Evolutionary conservation across 2,797 vertebrate species (phyloP).

Genomic region (Gallinago nigripennis): DNA sequence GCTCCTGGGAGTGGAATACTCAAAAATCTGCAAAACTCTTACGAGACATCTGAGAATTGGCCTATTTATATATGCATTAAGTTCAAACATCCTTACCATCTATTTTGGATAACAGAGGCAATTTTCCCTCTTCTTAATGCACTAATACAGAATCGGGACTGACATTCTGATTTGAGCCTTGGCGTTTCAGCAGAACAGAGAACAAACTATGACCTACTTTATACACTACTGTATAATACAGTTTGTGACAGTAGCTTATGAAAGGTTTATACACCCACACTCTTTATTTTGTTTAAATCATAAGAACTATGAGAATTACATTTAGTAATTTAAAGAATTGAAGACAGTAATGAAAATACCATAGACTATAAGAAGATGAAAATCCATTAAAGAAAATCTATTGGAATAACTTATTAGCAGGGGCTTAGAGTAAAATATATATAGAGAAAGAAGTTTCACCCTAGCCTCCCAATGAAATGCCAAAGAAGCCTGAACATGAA

Average conservation of each 20-base stretch:
- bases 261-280: conserved; percentile 1
- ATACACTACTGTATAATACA: background rate
- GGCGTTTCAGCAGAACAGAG: background rate
- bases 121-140: background rate
- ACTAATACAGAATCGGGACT: background rate
- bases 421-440: conserved; percentile 43
- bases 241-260: background rate
- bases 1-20: background rate
- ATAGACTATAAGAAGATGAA: conserved; percentile 7
- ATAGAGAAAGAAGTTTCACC: conserved; percentile 55
- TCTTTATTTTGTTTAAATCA: background rate
- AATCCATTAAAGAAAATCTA: conserved; percentile 45
- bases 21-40: background rate
- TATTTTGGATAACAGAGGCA: background rate
- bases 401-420: conserved; percentile 50
- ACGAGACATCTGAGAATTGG: background rate
- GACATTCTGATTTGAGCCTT: background rate
- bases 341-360: conserved; percentile 15
- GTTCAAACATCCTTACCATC: background rate
- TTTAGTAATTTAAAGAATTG: conserved; percentile 3
- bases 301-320: background rate
- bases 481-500: conserved; percentile 63
- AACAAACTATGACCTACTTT: conserved; percentile 20
- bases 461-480: conserved; percentile 63
- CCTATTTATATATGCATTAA: background rate